These are phyloP conservation scores for Umimayanthus chanpuru DNA, from an alignment of 92 coral and sea anemone genomes.

Conservation along the genomic window DNA sequence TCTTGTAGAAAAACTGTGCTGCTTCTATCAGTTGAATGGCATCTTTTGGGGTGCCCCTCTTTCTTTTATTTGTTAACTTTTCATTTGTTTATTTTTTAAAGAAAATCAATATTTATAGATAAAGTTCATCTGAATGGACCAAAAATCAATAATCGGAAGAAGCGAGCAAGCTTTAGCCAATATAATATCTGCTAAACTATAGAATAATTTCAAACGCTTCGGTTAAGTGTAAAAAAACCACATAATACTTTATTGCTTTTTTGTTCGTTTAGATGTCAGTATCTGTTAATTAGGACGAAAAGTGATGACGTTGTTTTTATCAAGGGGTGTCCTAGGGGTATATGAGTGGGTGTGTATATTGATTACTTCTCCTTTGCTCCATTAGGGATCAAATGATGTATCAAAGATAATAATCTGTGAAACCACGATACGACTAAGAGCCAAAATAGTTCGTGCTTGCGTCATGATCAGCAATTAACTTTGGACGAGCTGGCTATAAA, in stretches of 20 bases:
- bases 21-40: too few relatives aligned
- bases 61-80: too few relatives aligned
- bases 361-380: not conserved
- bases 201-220: too few relatives aligned
- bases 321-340: too few relatives aligned
- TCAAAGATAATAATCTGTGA: not conserved
- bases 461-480: not conserved
- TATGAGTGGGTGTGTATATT: not conserved
- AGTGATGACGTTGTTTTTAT: too few relatives aligned
- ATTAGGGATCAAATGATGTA: not conserved
- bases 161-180: not conserved
- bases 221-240: too few relatives aligned
- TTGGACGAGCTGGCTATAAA: not conserved
- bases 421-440: not conserved
- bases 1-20: too few relatives aligned
- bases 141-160: not conserved
- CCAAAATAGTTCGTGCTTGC: not conserved
- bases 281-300: too few relatives aligned
- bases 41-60: too few relatives aligned
- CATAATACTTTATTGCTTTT: too few relatives aligned
- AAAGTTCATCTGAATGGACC: not conserved
- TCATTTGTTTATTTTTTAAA: too few relatives aligned
- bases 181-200: not conserved
- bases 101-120: not conserved
- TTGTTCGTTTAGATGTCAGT: too few relatives aligned